These are phyloP conservation scores for Meriones unguiculatus DNA, from an alignment of 2,113 vertebrate species.

Conservation along the genomic window DNA sequence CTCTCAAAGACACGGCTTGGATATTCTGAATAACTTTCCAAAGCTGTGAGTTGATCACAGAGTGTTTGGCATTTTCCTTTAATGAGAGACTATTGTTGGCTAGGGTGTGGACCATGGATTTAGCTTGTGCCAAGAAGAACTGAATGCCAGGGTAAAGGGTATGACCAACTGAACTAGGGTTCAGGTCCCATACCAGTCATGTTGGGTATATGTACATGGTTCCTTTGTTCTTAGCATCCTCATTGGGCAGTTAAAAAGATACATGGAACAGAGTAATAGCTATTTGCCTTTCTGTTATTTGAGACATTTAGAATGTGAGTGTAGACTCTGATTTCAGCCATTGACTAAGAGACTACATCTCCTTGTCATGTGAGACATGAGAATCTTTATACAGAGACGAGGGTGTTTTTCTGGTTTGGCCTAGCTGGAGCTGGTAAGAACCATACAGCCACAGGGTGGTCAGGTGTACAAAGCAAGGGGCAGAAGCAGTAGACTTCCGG, in stretches of 20 bases:
- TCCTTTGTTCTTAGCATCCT: neutral
- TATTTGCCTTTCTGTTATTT: neutral
- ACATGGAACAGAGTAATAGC: neutral
- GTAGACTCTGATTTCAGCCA: neutral
- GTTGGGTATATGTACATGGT: neutral
- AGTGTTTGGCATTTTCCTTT: neutral
- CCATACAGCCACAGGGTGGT: neutral
- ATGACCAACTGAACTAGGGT: neutral
- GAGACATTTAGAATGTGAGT: neutral
- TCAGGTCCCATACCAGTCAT: neutral
- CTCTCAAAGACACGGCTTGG: neutral
- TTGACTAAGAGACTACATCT: neutral
- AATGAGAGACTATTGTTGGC: neutral
- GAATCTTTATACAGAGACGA: neutral
- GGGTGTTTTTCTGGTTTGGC: neutral
- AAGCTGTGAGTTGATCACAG: neutral
- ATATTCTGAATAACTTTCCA: neutral
- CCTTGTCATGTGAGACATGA: neutral
- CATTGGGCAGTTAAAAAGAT: neutral
- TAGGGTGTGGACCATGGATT: neutral
- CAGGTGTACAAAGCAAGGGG: neutral
- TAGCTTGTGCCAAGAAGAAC: neutral
- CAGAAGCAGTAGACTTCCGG: neutral
- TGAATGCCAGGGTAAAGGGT: neutral
- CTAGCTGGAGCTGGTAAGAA: neutral